Conservation (phyloP, 2,888 invertebrate species). For the Drosophila subsilvestris region DNA sequence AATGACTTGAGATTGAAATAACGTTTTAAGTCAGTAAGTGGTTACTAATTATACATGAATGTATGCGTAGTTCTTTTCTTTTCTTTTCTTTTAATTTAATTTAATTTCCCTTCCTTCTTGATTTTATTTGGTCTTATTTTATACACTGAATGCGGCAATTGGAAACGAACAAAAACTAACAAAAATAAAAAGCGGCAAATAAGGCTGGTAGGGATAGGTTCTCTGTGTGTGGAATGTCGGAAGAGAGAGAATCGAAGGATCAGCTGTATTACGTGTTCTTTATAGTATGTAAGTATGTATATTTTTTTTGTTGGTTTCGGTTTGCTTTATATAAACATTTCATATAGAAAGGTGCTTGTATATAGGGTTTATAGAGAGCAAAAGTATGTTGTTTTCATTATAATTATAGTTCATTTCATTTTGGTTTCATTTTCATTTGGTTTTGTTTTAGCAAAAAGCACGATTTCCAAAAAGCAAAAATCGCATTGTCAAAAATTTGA, state of each 20-base stretch:
- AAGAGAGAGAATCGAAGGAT: conserved; percentile 46
- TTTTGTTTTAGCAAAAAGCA: conserved; percentile 73
- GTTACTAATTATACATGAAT: conserved; percentile 43
- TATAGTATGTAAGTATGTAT: conserved; percentile 45
- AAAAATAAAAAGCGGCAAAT: conserved; percentile 26
- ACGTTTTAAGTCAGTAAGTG: conserved; percentile 47
- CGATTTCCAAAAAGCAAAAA: conserved; percentile 80
- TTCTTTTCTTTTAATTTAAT: conserved; percentile 10
- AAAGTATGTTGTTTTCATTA: conserved; percentile 61
- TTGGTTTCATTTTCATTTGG: conserved; percentile 38
- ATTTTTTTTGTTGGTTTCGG: conserved; percentile 28
- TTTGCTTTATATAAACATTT: conserved; percentile 58
- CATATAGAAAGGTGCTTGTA: conserved; percentile 68
- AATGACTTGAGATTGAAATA: conserved; percentile 48
- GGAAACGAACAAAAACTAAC: conserved; percentile 8
- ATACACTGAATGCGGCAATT: conserved; percentile 49
- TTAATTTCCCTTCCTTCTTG: not conserved
- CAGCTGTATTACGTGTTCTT: conserved; percentile 46
- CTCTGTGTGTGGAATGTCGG: conserved; percentile 24
- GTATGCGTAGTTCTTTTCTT: conserved; percentile 55
- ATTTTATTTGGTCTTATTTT: conserved; percentile 40
- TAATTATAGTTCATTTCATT: conserved; percentile 62
- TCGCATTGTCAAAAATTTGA: conserved; percentile 75
- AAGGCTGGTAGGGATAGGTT: not conserved
- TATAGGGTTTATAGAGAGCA: conserved; percentile 76